Base-by-base conservation (phyloP, 2,888 invertebrate species). In the Agriopis marginaria region DNA sequence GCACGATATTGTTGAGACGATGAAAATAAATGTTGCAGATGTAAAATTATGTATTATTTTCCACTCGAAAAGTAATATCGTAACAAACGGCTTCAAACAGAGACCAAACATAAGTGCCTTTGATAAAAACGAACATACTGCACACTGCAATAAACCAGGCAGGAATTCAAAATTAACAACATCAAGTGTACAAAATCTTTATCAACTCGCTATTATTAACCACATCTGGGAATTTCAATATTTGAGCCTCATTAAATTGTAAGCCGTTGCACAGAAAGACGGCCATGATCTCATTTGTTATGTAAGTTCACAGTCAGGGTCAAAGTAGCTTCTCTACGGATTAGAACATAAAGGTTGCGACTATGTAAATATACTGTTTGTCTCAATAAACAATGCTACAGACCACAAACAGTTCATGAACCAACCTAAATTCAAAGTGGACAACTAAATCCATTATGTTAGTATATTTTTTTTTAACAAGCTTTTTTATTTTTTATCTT, bases 301-400 rank as follows among this genome's bases (percentile, higher is more conserved):
- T 60, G 50, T 59, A 78, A 82, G 78, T 83, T 83, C 82, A 83
- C 63, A 82, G 78, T 77, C 80, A 80, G 59, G 80, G 83, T 63
- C 77, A 68, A n/a, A 61, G 40, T 44, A 55, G 55, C 66, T 50
- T 49, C 54, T 55, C 32, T 49, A 55, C 10, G 40, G 3, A 50
- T 32, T 32, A 32, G 32, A 32, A 32, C 4, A 32, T 32, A 32
- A 32, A 32, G 32, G 32, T 1, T 3, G 32, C 4, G 32, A 3
- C 58, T 17, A 55, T 55, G 54, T 32, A n/a, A 55, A 47, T 47
- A 45, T 14, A 23, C 14, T 58, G 17, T 9, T 53, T 53, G 12
- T 0, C 23, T 0, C 23, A 39, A 53, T 12, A 32, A 32, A 53
- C 0, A 32, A 53, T 2, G 17, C 17, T 23, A 1, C 7, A 7